Conservation (phyloP, 2,113 vertebrate genomes). For the Neotoma lepida region DNA sequence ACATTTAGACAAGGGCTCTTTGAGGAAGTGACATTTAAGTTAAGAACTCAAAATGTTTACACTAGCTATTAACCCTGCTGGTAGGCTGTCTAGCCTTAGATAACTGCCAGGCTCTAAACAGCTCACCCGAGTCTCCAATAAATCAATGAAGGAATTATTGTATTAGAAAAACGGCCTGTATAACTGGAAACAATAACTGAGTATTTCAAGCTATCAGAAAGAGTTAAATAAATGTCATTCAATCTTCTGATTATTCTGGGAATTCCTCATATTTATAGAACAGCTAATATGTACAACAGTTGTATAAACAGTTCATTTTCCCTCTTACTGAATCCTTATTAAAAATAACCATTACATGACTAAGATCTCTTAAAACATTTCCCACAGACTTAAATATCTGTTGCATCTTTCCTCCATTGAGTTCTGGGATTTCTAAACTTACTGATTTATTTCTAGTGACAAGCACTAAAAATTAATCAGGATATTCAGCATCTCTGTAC, state of each 20-base stretch:
- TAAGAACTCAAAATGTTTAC: conserved; percentile 39
- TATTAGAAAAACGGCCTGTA: conserved; percentile 32
- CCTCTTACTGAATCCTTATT: conserved; percentile 51
- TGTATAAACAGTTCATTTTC: conserved; percentile 65
- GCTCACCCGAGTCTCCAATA: conserved; percentile 5
- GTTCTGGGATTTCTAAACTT: conserved; percentile 51
- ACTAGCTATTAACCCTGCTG: conserved; percentile 1
- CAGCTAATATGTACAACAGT: conserved; percentile 5
- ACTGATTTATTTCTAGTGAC: conserved; percentile 56
- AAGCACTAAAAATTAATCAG: conserved; percentile 64
- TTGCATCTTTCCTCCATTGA: conserved; percentile 10
- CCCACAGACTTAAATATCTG: conserved; percentile 12
- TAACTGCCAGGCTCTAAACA: conserved; percentile 3
- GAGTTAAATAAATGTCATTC: conserved; percentile 48
- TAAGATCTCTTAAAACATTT: conserved; percentile 53
- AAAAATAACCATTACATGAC: conserved; percentile 45
- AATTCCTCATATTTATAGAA: conserved; percentile 64
- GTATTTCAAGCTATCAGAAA: conserved; percentile 38
- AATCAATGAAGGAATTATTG: conserved; percentile 26
- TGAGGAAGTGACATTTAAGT: conserved; percentile 40
- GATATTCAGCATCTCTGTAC: conserved; percentile 52
- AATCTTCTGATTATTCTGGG: conserved; percentile 45
- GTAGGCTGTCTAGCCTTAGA: background rate
- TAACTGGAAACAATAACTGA: conserved; percentile 21
- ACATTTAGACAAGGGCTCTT: background rate